These are phyloP conservation scores for Drosophila carrolli DNA, from an alignment of 1,140 invertebrate genomes.

Conservation along the genomic window DNA sequence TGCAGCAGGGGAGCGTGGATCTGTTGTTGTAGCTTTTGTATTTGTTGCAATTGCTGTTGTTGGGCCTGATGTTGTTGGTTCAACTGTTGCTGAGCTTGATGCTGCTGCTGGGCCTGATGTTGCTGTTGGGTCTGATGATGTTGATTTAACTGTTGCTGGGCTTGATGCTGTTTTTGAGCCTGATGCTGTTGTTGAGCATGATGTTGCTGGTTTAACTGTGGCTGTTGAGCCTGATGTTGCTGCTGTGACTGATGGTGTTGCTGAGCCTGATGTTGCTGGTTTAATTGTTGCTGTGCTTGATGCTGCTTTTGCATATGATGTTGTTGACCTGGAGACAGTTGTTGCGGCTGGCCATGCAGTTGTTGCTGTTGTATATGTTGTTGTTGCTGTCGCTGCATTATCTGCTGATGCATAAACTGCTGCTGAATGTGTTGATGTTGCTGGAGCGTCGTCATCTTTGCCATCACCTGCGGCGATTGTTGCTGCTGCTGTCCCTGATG, in stretches of 20 bases:
- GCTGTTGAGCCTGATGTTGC: conserved; percentile 46
- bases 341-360: conserved; percentile 37
- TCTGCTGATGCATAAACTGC: conserved; percentile 67
- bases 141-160: conserved; percentile 37
- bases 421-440: conserved; percentile 58
- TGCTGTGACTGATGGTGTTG: conserved; percentile 55
- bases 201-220: conserved; percentile 35
- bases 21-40: conserved; percentile 38
- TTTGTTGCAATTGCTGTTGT: conserved; percentile 29
- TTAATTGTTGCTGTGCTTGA: conserved; percentile 27
- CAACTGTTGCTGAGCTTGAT: conserved; percentile 33
- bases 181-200: conserved; percentile 41
- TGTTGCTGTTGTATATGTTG: conserved; percentile 53
- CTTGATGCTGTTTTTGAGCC: conserved; percentile 11
- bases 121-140: conserved; percentile 40
- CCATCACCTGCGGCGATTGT: conserved; percentile 62
- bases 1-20: conserved; percentile 22
- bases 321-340: conserved; percentile 28
- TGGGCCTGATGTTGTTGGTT: conserved; percentile 36
- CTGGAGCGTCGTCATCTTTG: conserved; percentile 62
- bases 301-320: conserved; percentile 56
- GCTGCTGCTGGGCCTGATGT: conserved; percentile 15
- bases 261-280: conserved; percentile 41
- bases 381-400: conserved; percentile 53
- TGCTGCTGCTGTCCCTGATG: conserved; percentile 61